Evolutionary conservation across 2,113 vertebrate species (phyloP).

Genomic region (Trinectes maculatus): DNA sequence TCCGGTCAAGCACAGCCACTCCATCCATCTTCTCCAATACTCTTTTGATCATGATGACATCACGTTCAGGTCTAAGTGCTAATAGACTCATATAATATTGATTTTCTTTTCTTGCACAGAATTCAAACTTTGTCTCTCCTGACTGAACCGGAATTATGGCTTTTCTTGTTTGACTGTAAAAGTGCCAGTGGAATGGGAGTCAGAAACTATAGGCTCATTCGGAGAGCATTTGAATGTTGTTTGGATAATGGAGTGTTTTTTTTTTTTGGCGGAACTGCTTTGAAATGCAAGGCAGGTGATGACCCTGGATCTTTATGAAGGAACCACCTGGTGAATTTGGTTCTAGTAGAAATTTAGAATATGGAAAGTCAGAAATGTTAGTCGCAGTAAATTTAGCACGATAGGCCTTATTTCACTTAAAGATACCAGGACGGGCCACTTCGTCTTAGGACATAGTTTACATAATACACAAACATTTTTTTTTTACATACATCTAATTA

Average conservation of each 20-base stretch:
- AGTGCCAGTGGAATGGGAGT: conserved; percentile 44
- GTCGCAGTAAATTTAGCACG: conserved; percentile 51
- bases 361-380: conserved; percentile 56
- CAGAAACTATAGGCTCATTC: conserved; percentile 40
- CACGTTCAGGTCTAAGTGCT: too few relatives aligned
- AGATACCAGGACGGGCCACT: conserved; percentile 39
- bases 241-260: conserved; percentile 61
- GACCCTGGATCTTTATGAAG: conserved; percentile 5
- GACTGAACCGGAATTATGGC: conserved; percentile 49
- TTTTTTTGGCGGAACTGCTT: conserved; percentile 38
- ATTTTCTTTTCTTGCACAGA: too few relatives aligned
- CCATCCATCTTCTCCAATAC: too few relatives aligned
- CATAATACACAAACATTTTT: too few relatives aligned
- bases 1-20: too few relatives aligned
- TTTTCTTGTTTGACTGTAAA: conserved; percentile 58
- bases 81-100: too few relatives aligned
- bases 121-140: too few relatives aligned
- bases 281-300: conserved; percentile 63
- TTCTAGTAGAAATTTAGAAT: conserved; percentile 54
- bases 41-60: too few relatives aligned
- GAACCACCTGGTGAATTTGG: conserved; percentile 42
- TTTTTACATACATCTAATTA: not conserved
- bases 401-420: conserved; percentile 50
- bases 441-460: not conserved
- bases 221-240: conserved; percentile 62